Percentiles rank a stretch among this genome's conserved stretches.
These are phyloP conservation scores for Diplogasteroides magnus DNA, from an alignment of 1,140 invertebrate genomes.

Conservation along the genomic window DNA sequence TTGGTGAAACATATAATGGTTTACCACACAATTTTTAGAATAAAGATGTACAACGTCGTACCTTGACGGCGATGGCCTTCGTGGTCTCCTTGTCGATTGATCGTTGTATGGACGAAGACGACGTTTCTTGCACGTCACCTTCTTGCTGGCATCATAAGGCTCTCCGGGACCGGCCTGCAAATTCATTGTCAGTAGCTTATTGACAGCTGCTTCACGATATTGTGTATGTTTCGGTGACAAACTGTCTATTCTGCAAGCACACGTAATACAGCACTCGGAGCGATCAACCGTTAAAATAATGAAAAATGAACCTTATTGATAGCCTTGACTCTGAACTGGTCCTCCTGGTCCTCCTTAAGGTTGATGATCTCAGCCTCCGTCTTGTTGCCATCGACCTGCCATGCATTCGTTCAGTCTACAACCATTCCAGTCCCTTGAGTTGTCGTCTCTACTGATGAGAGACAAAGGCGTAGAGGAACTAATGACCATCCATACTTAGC, in stretches of 20 bases:
- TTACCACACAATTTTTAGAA: background rate
- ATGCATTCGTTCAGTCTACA: too few species aligned
- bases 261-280: too few species aligned
- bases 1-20: background rate
- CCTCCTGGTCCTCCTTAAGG: constrained; percentile 84
- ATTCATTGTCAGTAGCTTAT: too few species aligned
- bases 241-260: too few species aligned
- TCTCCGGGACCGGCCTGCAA: constrained; percentile 74
- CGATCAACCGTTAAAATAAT: too few species aligned
- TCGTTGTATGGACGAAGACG: constrained; percentile 86
- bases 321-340: constrained; percentile 84
- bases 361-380: constrained; percentile 74
- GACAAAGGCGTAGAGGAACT: too few species aligned
- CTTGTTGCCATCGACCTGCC: constrained; percentile 10
- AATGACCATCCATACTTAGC: too few species aligned
- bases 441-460: too few species aligned
- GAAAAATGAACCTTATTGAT: constrained; percentile 94
- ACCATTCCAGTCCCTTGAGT: too few species aligned
- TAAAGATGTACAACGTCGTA: background rate
- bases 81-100: constrained; percentile 85
- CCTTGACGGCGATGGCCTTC: constrained; percentile 76
- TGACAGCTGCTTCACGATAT: too few species aligned
- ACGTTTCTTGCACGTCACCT: constrained; percentile 84
- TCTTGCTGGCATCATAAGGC: constrained; percentile 83
- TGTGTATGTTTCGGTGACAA: too few species aligned